phyloP scores from a whole-genome alignment of 2,797 vertebrate genomes.

The Phataginus tricuspis region DNA sequence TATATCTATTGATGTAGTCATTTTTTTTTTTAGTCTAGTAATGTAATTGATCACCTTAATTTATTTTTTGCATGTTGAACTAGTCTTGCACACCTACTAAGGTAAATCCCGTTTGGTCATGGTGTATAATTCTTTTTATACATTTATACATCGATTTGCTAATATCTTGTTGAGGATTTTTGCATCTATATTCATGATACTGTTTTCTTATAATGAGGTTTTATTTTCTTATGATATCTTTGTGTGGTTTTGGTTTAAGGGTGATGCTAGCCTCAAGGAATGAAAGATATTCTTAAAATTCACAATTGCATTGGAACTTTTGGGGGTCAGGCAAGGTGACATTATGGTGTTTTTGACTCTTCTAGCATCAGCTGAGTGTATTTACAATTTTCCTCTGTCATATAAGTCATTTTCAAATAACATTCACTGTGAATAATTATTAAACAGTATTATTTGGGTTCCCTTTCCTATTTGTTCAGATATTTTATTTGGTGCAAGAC shows the following conservation, averaged over 20 bases:
- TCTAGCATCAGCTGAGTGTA: not conserved
- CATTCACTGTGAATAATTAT: not conserved
- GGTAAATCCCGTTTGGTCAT: not conserved
- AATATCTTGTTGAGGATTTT: not conserved
- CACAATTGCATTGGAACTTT: not conserved
- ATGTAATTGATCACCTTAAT: not conserved
- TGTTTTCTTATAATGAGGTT: not conserved
- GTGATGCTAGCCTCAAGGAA: not conserved
- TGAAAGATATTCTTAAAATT: not conserved
- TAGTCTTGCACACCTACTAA: not conserved
- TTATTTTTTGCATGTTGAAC: not conserved
- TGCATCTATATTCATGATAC: not conserved
- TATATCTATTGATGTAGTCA: not conserved
- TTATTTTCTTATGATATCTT: not conserved
- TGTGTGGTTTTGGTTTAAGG: not conserved
- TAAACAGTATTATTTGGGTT: constrained; percentile 1
- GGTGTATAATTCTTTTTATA: not conserved
- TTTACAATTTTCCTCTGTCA: not conserved
- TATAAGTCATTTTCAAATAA: constrained; percentile 1
- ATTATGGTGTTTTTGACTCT: not conserved
- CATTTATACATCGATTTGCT: not conserved
- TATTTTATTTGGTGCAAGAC: not conserved
- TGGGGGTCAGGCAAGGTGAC: not conserved
- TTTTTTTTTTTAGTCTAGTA: not conserved
- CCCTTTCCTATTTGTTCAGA: not conserved